These are phyloP conservation scores for Pararge aegeria DNA, from an alignment of 1,140 invertebrate species.

Conservation along the genomic window DNA sequence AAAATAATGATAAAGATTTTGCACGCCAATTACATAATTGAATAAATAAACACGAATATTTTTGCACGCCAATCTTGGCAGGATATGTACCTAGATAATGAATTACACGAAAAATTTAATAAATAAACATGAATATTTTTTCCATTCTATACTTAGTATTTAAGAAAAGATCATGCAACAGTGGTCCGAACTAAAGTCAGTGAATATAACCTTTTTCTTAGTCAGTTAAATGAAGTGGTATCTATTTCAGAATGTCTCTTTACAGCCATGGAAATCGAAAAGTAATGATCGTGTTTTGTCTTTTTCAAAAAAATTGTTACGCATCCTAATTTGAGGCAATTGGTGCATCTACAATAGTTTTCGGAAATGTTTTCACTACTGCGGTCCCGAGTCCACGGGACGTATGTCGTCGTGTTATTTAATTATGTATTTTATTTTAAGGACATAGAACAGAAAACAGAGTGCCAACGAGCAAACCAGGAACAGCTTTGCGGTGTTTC, in stretches of 20 bases:
- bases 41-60: too few relatives aligned
- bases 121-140: too few relatives aligned
- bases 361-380: constrained; percentile 34
- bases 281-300: constrained; percentile 9
- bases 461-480: background rate
- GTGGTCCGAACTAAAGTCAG: too few relatives aligned
- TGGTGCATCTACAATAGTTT: background rate
- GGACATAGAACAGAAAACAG: constrained; percentile 10
- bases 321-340: constrained; percentile 16
- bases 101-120: too few relatives aligned
- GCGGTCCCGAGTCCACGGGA: constrained; percentile 57
- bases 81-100: too few relatives aligned
- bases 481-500: constrained; percentile 28
- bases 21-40: too few relatives aligned
- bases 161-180: too few relatives aligned
- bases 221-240: too few relatives aligned
- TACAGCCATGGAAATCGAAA: background rate
- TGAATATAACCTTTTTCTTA: too few relatives aligned
- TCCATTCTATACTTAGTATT: too few relatives aligned
- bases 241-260: background rate
- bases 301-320: constrained; percentile 19
- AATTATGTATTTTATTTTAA: background rate
- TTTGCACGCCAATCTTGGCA: too few relatives aligned
- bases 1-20: too few relatives aligned
- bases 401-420: background rate